Base-by-base conservation (phyloP, 2,113 vertebrate genomes). In the Pseudorasbora parva region DNA sequence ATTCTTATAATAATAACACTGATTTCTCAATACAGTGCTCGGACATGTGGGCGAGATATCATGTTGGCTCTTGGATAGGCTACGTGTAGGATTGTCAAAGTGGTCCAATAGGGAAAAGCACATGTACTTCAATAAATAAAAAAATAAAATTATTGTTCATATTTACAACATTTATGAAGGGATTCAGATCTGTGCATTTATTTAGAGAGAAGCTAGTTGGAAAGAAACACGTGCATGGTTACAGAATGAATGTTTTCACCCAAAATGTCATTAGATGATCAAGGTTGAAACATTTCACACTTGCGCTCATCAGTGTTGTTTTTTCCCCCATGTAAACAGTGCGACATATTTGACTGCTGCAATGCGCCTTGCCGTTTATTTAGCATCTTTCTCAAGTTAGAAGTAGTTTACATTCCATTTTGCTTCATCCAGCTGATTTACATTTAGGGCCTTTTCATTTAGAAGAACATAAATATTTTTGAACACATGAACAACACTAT, bases 91-190 rank as follows among this genome's bases (percentile, higher is more conserved):
- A 82, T 59, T 54, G 12, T 78, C 30, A 21, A 81, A 77, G 25
- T 47, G 9, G 47, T 49, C 75, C 54, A 27, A n/a, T 49, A 64
- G 5, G 11, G 41, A n/a, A 77, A 74, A 33, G 69, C 81, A 51
- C 73, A 75, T 49, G 51, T 75, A 82, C 56, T 84, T 86, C 79
- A 88, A 86, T 88, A 88, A 88, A 88, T 88, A 88, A 23, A 69
- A 82, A 84, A 83, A 77, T 84, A 69, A 84, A 78, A 84, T 78
- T 84, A 73, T 64, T 30, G 54, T 74, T 81, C 27, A 82, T 82
- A 86, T 88, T 68, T 88, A 86, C 85, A 88, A 82, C 68, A 68
- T 72, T 56, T 15, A 73, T 5, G 41, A 57, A 19, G 17, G 23
- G 51, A 47, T 60, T 69, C 5, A 47, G 56, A 33, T 56, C 27